Evolutionary conservation across 2,113 vertebrate species (phyloP).

Genomic region (Plestiodon gilberti): DNA sequence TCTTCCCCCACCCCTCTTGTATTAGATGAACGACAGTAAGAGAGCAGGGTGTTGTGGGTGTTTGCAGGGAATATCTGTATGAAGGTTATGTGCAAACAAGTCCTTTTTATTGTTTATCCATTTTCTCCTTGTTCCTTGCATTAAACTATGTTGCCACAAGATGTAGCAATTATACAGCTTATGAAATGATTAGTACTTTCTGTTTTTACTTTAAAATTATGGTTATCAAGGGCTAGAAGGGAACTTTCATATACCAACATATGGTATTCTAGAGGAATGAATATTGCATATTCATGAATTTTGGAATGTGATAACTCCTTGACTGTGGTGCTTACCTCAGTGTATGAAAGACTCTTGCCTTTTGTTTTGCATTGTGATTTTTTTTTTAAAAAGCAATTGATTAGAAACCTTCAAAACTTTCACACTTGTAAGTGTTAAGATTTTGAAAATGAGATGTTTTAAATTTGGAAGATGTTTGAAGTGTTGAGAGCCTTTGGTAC

Average conservation of each 20-base stretch:
- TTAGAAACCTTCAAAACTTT: conserved; percentile 53
- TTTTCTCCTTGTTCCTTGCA: conserved; percentile 69
- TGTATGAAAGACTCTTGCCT: conserved; percentile 40
- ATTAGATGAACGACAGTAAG: conserved; percentile 71
- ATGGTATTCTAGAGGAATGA: conserved; percentile 36
- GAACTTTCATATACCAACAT: conserved; percentile 67
- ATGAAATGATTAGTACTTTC: conserved; percentile 56
- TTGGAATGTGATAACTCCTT: conserved; percentile 37
- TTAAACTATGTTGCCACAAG: conserved; percentile 76
- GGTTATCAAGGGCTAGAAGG: conserved; percentile 46
- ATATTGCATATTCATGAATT: conserved; percentile 43
- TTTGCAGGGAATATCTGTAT: conserved; percentile 71
- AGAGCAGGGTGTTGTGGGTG: conserved; percentile 78
- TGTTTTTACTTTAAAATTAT: conserved; percentile 63
- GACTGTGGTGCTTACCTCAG: conserved; percentile 41
- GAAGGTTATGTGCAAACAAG: conserved; percentile 78
- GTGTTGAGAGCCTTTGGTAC: background rate
- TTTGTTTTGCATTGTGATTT: conserved; percentile 37
- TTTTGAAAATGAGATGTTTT: conserved; percentile 18
- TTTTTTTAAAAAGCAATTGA: conserved; percentile 41
- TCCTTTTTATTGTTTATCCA: conserved; percentile 73
- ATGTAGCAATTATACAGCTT: conserved; percentile 80
- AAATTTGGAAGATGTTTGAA: background rate
- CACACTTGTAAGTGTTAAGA: conserved; percentile 29
- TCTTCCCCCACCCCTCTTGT: conserved; percentile 73